Base-by-base conservation (phyloP, 2,888 invertebrate species). In the Drosophila buzzatii region DNA sequence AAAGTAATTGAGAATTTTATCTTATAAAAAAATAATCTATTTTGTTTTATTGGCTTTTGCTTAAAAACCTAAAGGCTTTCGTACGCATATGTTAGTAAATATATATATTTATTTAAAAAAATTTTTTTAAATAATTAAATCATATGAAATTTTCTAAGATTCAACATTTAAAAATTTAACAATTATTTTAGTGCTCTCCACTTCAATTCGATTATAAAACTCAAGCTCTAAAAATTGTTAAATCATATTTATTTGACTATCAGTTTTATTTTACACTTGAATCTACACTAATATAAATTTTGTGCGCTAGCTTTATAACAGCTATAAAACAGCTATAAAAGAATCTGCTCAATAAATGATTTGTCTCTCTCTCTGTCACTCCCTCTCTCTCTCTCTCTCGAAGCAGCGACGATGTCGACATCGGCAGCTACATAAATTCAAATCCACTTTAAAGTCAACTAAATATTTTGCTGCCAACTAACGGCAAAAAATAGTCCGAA, bases 381-480 rank as follows among this genome's bases (percentile, higher is more conserved):
- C 52, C 20, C 35, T 3, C 12, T 20, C 20, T 33, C 1, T 33
- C 33, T 33, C 10, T 8, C 33, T 33, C 33, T 33, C 4, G 14
- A 23, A 37, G 8, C 33, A 33, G 5, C 12, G 10, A 27, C 49
- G 10, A 27, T 31, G 6, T 2, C 18, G 10, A 27, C 49, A 10
- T 2, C 16, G 16, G 2, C 27, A 55, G 55, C 55, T 41, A 41
- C 59, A 60, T 44, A 59, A 55, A 57, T 57, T 67, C 62, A 35
- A 37, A 58, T 42, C 12, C 44, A 47, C 20, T 49, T 53, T 51
- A 55, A 56, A 62, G 20, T 56, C 45, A 37, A 56, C 56, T n/a
- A 39, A 60, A 60, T 51, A 37, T 52, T 52, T 59, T 16, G 44
- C 56, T 73, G 79, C 44, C 70, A 73, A 42, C 55, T 52, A 67